Evolutionary conservation across 1,140 invertebrate species (phyloP).

Genomic region (Radopholus similis): DNA sequence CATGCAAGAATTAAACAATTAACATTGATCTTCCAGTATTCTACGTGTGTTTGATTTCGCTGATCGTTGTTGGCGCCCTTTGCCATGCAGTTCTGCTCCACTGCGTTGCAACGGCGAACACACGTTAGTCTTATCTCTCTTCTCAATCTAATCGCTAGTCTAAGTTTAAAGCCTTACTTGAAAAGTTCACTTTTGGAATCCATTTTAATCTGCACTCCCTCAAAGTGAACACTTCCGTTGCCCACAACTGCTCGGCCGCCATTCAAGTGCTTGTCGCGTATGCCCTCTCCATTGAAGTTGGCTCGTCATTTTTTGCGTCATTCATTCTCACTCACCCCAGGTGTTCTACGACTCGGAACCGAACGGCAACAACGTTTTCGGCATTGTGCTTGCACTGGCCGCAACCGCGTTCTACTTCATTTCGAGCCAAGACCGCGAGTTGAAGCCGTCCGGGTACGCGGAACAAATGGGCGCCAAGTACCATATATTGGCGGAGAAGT

Average conservation of each 20-base stretch:
- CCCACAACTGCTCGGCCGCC: conserved; percentile 11
- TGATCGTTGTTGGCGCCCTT: conserved; percentile 61
- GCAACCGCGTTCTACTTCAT: conserved; percentile 26
- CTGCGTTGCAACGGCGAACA: conserved; percentile 24
- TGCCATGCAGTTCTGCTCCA: conserved; percentile 31
- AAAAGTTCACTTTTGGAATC: conserved; percentile 60
- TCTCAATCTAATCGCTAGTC: conserved; percentile 23
- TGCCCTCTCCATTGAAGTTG: conserved; percentile 58
- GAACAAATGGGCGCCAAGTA: conserved; percentile 7
- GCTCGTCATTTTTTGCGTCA: not conserved
- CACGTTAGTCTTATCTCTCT: conserved; percentile 18
- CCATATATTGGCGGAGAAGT: not conserved
- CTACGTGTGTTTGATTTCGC: conserved; percentile 56
- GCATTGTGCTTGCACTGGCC: conserved; percentile 22
- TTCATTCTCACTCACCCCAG: not conserved
- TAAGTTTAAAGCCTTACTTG: not conserved
- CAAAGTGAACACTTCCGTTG: conserved; percentile 9
- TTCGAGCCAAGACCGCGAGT: conserved; percentile 3
- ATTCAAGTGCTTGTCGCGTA: conserved; percentile 64
- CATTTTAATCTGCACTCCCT: conserved; percentile 28
- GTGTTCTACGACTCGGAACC: conserved; percentile 40
- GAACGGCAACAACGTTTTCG: conserved; percentile 36
- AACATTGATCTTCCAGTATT: conserved; percentile 46
- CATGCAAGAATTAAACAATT: not conserved
- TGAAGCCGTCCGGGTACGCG: not conserved